A percentile compares a stretch with the other conserved stretches of the same genome.
phyloP scores from a whole-genome alignment of 2,797 vertebrate genomes.

The Takifugu rubripes region DNA sequence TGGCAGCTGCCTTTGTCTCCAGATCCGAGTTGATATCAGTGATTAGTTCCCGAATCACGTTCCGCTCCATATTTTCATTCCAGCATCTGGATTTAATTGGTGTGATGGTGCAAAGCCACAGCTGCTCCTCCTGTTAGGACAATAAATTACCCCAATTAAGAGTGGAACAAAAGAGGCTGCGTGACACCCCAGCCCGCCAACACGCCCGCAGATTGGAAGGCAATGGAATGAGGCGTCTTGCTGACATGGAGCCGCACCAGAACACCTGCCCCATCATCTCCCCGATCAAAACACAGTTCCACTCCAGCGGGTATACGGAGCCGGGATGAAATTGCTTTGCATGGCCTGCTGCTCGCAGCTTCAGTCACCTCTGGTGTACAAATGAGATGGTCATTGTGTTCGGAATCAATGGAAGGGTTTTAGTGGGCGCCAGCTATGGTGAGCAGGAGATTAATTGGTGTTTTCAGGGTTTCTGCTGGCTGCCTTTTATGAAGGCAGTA shows the following conservation, averaged over 20 bases:
- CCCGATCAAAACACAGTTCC: constrained; percentile 42
- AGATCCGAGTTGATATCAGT: constrained; percentile 38
- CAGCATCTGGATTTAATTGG: constrained; percentile 75
- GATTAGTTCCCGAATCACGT: constrained; percentile 59
- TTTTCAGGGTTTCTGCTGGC: constrained; percentile 56
- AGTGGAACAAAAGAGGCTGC: constrained; percentile 60
- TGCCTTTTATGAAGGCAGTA: constrained; percentile 64
- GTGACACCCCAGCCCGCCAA: constrained; percentile 40
- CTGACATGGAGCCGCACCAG: constrained; percentile 23
- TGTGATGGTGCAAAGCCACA: constrained; percentile 67
- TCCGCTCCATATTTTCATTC: constrained; percentile 54
- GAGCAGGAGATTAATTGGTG: constrained; percentile 58
- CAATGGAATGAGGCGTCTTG: constrained; percentile 27
- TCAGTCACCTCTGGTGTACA: constrained; percentile 3
- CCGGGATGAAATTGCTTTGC: constrained; percentile 38
- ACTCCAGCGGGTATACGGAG: constrained; percentile 31
- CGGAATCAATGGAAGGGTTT: constrained; percentile 35
- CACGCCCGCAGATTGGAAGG: constrained; percentile 33
- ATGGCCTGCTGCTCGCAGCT: constrained; percentile 20
- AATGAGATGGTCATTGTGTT: constrained; percentile 19
- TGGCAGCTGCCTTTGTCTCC: constrained; percentile 35
- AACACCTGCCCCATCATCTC: constrained; percentile 56
- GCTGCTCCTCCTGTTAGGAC: constrained; percentile 75
- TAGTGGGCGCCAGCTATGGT: constrained; percentile 42
- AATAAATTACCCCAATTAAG: constrained; percentile 78